phyloP scores from a whole-genome alignment of 2,797 vertebrate species.

The Danio kyathit region DNA sequence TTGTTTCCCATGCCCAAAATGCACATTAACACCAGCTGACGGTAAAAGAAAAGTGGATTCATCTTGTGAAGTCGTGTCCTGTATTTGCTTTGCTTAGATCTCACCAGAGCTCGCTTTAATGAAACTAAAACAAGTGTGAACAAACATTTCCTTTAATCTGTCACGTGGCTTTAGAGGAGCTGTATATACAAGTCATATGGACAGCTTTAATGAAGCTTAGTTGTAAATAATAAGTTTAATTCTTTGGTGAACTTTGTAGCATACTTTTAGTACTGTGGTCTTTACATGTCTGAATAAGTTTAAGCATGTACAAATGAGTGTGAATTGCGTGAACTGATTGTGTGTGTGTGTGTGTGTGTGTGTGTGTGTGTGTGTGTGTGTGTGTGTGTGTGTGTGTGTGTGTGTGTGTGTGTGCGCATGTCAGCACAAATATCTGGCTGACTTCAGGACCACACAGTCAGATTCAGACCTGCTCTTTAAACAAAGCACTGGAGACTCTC shows the following conservation, averaged over 20 bases:
- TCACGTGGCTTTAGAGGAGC: not conserved
- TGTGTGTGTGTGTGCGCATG: conserved; percentile 64
- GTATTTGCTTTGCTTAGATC: too few relatives aligned
- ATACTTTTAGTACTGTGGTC: conserved; percentile 5
- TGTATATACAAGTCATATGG: not conserved
- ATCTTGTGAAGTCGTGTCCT: too few relatives aligned
- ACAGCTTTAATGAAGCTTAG: not conserved
- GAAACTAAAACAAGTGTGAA: not conserved
- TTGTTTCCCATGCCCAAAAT: too few relatives aligned
- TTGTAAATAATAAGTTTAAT: not conserved
- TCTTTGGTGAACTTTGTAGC: not conserved
- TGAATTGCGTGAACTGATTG: conserved; percentile 26
- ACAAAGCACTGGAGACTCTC: conserved; percentile 77
- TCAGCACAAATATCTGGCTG: conserved; percentile 64
- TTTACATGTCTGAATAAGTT: not conserved
- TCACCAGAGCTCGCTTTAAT: too few relatives aligned
- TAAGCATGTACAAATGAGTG: conserved; percentile 17
- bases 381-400: conserved; percentile 5
- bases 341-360: conserved; percentile 43
- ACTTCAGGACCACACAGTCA: conserved; percentile 82
- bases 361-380: conserved; percentile 60
- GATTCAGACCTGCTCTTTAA: conserved; percentile 71
- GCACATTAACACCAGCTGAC: too few relatives aligned
- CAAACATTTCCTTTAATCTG: not conserved
- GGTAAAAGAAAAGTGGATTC: too few relatives aligned